A percentile compares a stretch with the other conserved stretches of the same genome.
These are phyloP conservation scores for Chrysocyon brachyurus DNA, from an alignment of 2,797 vertebrate genomes.

Conservation along the genomic window DNA sequence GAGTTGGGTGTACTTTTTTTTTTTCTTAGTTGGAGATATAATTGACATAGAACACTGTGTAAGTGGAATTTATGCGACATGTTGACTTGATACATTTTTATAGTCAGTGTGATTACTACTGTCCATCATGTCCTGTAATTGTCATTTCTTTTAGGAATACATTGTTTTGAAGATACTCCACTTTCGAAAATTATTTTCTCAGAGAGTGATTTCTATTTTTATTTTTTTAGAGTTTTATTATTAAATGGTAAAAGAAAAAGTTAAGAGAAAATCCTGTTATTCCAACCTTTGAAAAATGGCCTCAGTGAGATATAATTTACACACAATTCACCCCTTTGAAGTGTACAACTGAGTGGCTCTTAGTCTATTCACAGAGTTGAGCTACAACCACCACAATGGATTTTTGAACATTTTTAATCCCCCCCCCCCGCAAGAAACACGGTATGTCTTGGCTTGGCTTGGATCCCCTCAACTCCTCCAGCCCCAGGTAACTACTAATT, in stretches of 20 bases:
- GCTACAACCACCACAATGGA: background rate
- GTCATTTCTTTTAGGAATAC: background rate
- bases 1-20: background rate
- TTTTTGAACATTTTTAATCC: background rate
- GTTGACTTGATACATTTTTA: background rate
- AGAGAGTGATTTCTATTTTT: background rate
- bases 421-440: accelerated
- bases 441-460: background rate
- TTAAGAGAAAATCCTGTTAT: background rate
- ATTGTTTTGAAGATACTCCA: background rate
- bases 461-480: background rate
- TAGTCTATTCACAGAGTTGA: background rate
- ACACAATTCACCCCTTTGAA: background rate
- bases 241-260: constrained; percentile 30
- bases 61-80: no score
- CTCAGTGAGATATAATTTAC: background rate
- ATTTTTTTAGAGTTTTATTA: constrained; percentile 43
- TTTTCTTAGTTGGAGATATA: background rate
- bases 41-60: background rate
- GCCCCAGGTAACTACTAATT: background rate
- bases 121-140: background rate
- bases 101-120: background rate
- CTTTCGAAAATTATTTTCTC: background rate
- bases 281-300: background rate
- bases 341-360: background rate